These are phyloP conservation scores for Brachyptera risi DNA, from an alignment of 2,888 invertebrate species.

Conservation along the genomic window DNA sequence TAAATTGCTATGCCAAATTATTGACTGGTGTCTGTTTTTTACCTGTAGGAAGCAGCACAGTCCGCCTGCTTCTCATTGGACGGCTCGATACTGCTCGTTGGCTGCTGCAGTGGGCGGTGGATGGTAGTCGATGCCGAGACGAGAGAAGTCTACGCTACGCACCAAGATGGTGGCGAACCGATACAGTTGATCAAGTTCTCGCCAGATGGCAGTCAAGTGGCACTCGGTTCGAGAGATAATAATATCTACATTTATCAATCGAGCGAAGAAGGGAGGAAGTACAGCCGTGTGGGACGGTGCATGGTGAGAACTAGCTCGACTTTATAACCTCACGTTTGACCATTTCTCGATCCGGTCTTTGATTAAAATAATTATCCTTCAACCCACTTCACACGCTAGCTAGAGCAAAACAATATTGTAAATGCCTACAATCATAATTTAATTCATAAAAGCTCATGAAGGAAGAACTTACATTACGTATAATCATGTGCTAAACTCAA, in stretches of 20 bases:
- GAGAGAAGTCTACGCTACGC: conserved; percentile 63
- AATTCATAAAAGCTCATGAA: too few relatives aligned
- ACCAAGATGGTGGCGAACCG: conserved; percentile 62
- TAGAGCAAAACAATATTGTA: too few relatives aligned
- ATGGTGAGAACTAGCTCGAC: conserved; percentile 59
- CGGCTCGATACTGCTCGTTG: conserved; percentile 72
- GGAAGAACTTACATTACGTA: too few relatives aligned
- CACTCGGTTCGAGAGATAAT: conserved; percentile 85
- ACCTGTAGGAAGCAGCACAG: conserved; percentile 72
- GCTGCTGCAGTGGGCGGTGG: conserved; percentile 76
- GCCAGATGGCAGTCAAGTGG: conserved; percentile 74
- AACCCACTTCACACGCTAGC: too few relatives aligned
- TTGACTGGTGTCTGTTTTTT: background rate
- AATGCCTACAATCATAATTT: too few relatives aligned
- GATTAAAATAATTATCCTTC: too few relatives aligned
- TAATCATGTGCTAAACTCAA: too few relatives aligned
- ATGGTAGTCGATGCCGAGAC: conserved; percentile 76
- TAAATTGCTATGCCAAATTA: too few relatives aligned
- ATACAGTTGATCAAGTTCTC: conserved; percentile 68
- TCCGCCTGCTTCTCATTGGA: conserved; percentile 77
- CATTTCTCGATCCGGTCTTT: too few relatives aligned
- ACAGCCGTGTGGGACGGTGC: conserved; percentile 78
- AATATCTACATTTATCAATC: conserved; percentile 86
- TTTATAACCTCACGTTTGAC: conserved; percentile 23
- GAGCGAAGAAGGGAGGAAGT: conserved; percentile 68